Percentiles rank a stretch among this genome's conserved stretches.
These are phyloP conservation scores for Sceliomorpha sp. DNA, from an alignment of 2,888 invertebrate genomes.

Conservation along the genomic window DNA sequence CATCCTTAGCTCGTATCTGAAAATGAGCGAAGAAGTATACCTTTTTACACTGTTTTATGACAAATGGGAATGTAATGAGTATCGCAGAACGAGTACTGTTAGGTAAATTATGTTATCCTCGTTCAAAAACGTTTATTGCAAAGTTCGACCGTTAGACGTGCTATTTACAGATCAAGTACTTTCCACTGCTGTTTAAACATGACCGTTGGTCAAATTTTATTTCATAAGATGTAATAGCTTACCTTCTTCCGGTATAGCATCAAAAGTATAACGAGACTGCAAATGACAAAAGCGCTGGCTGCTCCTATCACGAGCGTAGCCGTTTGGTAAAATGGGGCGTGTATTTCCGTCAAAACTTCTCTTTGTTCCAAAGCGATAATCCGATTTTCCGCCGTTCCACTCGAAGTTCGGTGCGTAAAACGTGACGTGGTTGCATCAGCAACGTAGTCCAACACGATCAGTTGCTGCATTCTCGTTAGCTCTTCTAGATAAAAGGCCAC, in stretches of 20 bases:
- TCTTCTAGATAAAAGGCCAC: slow-evolving; percentile 90
- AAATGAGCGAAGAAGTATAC: slow-evolving; percentile 11
- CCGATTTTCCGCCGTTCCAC: slow-evolving; percentile 76
- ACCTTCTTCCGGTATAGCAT: slow-evolving; percentile 87
- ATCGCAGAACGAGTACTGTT: too few relatives aligned
- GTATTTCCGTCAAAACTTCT: slow-evolving; percentile 85
- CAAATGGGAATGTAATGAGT: too few relatives aligned
- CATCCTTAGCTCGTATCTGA: slow-evolving; percentile 48
- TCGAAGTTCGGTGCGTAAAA: slow-evolving; percentile 82
- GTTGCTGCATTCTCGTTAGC: slow-evolving; percentile 84
- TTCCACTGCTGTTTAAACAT: slow-evolving; percentile 1
- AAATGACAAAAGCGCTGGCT: slow-evolving; percentile 89
- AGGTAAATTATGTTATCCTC: too few relatives aligned
- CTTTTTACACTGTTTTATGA: too few relatives aligned
- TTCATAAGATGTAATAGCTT: slow-evolving; percentile 1
- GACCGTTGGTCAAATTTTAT: not conserved
- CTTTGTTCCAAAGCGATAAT: slow-evolving; percentile 84
- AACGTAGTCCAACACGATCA: slow-evolving; percentile 81
- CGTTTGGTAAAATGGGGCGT: slow-evolving; percentile 86
- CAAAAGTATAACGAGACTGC: slow-evolving; percentile 87
- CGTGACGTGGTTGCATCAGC: slow-evolving; percentile 85
- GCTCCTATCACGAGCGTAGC: slow-evolving; percentile 89
- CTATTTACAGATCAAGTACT: too few relatives aligned
- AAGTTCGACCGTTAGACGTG: too few relatives aligned
- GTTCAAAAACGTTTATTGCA: too few relatives aligned